Conservation (phyloP, 2,888 invertebrate genomes). For the Epicampocera succincta region DNA sequence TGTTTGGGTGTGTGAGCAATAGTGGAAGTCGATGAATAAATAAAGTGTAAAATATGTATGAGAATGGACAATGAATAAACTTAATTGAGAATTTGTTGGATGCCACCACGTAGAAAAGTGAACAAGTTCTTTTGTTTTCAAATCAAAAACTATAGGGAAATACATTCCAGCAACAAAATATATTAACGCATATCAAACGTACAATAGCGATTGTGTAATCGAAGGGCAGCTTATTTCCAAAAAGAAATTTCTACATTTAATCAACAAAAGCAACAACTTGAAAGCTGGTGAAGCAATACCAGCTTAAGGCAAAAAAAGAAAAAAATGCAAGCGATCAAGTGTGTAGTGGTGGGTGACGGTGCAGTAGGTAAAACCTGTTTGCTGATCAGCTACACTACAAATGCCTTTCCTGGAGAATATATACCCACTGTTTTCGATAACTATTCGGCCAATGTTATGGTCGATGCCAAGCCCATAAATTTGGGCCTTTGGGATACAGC, state of each 20-base stretch:
- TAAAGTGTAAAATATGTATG: slow-evolving; percentile 13
- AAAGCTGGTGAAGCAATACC: too few relatives aligned
- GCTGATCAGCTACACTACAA: slow-evolving; percentile 80
- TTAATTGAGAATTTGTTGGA: slow-evolving; percentile 46
- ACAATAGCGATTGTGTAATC: slow-evolving; percentile 59
- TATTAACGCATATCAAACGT: slow-evolving; percentile 30
- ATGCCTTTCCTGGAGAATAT: slow-evolving; percentile 80
- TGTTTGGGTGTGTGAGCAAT: slow-evolving; percentile 77
- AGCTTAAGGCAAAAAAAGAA: slow-evolving; percentile 3
- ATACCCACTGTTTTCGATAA: slow-evolving; percentile 81
- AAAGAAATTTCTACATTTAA: slow-evolving; percentile 9
- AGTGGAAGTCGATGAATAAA: slow-evolving; percentile 7
- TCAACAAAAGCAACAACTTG: slow-evolving; percentile 2
- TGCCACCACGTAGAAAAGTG: slow-evolving; percentile 53
- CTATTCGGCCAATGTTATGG: slow-evolving; percentile 80
- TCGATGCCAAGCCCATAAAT: slow-evolving; percentile 80
- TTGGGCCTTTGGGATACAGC: slow-evolving; percentile 80
- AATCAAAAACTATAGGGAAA: slow-evolving; percentile 6
- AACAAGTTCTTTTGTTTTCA: not conserved
- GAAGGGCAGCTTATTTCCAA: slow-evolving; percentile 35
- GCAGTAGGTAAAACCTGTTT: slow-evolving; percentile 81
- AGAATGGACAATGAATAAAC: not conserved
- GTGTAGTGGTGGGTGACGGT: slow-evolving; percentile 81
- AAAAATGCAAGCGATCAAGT: slow-evolving; percentile 80
- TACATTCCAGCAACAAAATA: not conserved